A percentile compares a stretch with the other conserved stretches of the same genome.
These are phyloP conservation scores for Pachyseris speciosa DNA, from an alignment of 64 coral and sea anemone species.

Conservation along the genomic window DNA sequence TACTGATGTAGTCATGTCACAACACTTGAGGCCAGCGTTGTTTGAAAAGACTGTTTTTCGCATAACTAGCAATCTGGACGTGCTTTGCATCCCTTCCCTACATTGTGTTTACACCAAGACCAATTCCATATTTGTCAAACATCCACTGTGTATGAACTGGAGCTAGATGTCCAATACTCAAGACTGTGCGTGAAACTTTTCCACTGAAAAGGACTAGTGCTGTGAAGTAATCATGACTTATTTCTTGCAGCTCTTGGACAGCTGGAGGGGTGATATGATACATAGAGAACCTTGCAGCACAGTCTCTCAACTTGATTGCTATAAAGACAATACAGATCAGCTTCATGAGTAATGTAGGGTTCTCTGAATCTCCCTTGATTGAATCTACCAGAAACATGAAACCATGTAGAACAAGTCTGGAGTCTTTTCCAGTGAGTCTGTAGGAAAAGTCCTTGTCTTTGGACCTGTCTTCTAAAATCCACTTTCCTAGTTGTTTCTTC, in stretches of 20 bases:
- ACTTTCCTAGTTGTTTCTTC: conserved; percentile 76
- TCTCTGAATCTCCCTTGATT: conserved; percentile 48
- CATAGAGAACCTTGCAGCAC: conserved; percentile 35
- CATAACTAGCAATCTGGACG: conserved; percentile 63
- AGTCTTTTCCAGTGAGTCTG: conserved; percentile 74
- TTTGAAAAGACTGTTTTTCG: conserved; percentile 74
- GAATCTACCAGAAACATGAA: conserved; percentile 74
- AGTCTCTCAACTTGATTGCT: conserved; percentile 38
- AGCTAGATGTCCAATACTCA: conserved; percentile 63
- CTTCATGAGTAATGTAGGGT: conserved; percentile 40
- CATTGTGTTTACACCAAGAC: conserved; percentile 71
- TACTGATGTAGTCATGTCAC: conserved; percentile 69
- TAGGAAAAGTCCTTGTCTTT: too few species aligned
- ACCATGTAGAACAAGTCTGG: conserved; percentile 63
- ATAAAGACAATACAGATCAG: conserved; percentile 61
- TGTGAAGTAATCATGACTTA: conserved; percentile 45
- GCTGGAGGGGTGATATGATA: conserved; percentile 27
- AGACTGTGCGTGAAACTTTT: conserved; percentile 64
- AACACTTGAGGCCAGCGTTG: conserved; percentile 61
- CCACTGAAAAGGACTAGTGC: conserved; percentile 65
- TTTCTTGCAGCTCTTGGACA: conserved; percentile 37
- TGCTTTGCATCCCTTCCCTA: conserved; percentile 80
- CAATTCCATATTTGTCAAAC: conserved; percentile 66
- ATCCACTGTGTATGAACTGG: conserved; percentile 61
- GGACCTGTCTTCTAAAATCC: too few species aligned